Evolutionary conservation across 2,888 invertebrate genomes (phyloP), one percentile per base, ranked within the genome.

Genomic region (Tortricodes alternella): DNA sequence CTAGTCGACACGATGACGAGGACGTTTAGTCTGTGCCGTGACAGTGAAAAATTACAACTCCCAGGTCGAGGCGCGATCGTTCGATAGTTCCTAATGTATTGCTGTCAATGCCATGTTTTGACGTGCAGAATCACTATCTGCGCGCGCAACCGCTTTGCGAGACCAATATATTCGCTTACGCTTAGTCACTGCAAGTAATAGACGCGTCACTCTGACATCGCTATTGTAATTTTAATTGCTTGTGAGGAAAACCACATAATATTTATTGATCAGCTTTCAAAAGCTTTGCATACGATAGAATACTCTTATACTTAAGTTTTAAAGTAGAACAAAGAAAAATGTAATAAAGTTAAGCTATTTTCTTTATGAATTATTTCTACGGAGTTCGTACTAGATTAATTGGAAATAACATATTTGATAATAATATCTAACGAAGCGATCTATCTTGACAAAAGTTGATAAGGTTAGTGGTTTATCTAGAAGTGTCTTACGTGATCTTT

Each of bases 61-160:
- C 73, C 73, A 78, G 76, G 76, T 73, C 73, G 75, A 67, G 71
- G 75, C 66, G 73, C 75, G 80, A 84, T 85, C 85, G 74, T 59
- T 80, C 83, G 83, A 86, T 86, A 86, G 83, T 84, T 88, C 77
- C 80, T 89, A 87, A 88, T 88, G 86, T 87, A 87, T 84, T 69
- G 88, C 85, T 83, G 87, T 86, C 89, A 86, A 87, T 89, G 82
- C 83, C 75, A 74, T 80, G 78, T 83, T 85, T 85, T 86, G 87
- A 88, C 83, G 81, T 76, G 72, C 75, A 72, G 79, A 85, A 85
- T 85, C 83, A 81, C 76, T 74, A 80, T 80, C 78, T 76, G 61
- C 71, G 70, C 60, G 61, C 64, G 60, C 68, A 70, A 68, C 60
- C 64, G 63, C 65, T 65, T 63, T 63, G 62, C 66, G 70, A 66